Evolutionary conservation across 2,113 vertebrate genomes (phyloP).

Genomic region (Nothobranchius furzeri): DNA sequence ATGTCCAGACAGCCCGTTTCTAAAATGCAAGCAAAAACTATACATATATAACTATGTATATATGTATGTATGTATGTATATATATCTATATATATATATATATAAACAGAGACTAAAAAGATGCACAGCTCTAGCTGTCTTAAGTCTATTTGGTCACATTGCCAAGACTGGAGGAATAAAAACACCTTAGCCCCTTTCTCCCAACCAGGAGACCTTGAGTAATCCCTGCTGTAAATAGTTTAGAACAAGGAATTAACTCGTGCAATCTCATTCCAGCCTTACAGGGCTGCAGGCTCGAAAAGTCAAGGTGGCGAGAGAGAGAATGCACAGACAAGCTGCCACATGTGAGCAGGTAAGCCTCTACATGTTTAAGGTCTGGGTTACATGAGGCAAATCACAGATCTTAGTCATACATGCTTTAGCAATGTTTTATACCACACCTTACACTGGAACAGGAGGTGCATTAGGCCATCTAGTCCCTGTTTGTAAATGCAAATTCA

Average conservation of each 20-base stretch:
- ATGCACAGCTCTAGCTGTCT: conserved; percentile 10
- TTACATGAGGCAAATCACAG: conserved; percentile 4
- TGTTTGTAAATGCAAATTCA: not conserved
- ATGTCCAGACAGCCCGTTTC: not conserved
- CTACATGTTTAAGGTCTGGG: conserved; percentile 7
- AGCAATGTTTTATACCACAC: not conserved
- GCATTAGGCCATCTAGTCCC: too few relatives aligned
- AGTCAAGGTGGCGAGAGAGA: conserved; percentile 46
- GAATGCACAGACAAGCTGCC: conserved; percentile 2
- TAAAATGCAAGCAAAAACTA: not conserved
- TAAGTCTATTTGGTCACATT: conserved; percentile 48
- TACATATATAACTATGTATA: too few relatives aligned
- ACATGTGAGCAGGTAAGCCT: conserved; percentile 16
- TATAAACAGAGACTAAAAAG: not conserved
- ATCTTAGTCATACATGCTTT: conserved; percentile 7
- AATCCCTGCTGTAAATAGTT: conserved; percentile 78
- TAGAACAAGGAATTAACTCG: conserved; percentile 75
- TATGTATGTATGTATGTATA: too few relatives aligned
- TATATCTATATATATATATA: too few relatives aligned
- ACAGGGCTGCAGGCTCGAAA: conserved; percentile 47
- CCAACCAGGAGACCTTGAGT: conserved; percentile 46
- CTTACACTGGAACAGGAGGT: too few relatives aligned
- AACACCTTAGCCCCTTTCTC: conserved; percentile 54
- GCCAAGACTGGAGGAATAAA: conserved; percentile 44
- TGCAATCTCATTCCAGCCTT: conserved; percentile 72